Evolutionary conservation across 1,140 invertebrate genomes (phyloP).

Genomic region (Conus betulinus): DNA sequence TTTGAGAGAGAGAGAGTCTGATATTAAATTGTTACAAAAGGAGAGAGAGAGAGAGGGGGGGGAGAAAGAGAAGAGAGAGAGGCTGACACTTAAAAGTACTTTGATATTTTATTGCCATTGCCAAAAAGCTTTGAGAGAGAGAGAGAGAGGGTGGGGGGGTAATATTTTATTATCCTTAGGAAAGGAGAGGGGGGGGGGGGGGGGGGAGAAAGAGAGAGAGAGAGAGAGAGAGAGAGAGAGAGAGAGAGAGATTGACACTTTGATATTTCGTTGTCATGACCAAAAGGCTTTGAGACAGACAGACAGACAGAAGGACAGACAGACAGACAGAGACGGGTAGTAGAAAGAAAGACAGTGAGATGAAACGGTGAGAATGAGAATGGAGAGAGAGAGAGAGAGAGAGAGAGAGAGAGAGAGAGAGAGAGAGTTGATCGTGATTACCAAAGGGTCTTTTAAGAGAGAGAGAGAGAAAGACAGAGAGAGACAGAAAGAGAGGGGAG

Average conservation of each 20-base stretch:
- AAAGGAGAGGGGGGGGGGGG: neutral
- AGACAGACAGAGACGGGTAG: neutral
- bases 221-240: constrained; percentile 7
- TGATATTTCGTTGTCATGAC: too few relatives aligned
- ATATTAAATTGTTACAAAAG: neutral
- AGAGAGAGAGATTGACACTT: constrained; percentile 9
- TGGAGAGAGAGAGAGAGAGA: neutral
- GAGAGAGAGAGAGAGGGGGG: neutral
- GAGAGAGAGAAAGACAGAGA: neutral
- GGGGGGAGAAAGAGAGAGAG: constrained; percentile 12
- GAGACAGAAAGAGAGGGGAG: neutral
- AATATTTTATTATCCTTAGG: too few relatives aligned
- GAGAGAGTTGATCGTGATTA: too few relatives aligned
- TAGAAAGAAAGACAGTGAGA: neutral
- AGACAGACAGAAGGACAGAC: neutral
- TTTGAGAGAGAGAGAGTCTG: neutral
- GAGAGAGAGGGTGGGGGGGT: neutral
- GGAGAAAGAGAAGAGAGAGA: neutral
- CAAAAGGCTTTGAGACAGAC: neutral
- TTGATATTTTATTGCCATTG: too few relatives aligned
- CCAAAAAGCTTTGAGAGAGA: neutral
- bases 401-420: too few relatives aligned
- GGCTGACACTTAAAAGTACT: too few relatives aligned
- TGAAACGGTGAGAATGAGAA: neutral
- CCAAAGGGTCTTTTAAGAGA: neutral